Base-by-base conservation (phyloP, 1,140 invertebrate species). In the Ceratina japonica region DNA sequence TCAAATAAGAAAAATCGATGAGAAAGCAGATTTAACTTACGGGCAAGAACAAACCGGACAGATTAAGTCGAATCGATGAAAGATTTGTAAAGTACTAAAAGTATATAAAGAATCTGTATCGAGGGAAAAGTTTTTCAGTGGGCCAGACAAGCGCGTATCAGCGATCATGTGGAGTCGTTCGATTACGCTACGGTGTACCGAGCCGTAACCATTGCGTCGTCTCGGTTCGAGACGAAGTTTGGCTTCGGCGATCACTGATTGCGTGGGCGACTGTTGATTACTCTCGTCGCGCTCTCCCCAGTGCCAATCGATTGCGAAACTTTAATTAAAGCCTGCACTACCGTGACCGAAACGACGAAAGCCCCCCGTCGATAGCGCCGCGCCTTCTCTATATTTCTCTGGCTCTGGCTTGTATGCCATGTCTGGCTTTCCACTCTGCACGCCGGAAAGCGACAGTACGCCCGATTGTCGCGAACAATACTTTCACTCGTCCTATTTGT, bases 221-320 rank as follows among this genome's bases (percentile, higher is more conserved):
- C 37, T 44, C 37, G 37, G 37, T 44, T 44, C 61, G 70, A 69
- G 79, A 61, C 75, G 62, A 86, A 86, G 82, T 86, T 87, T 84
- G 84, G 85, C 79, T 86, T 84, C 85, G 83, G 66, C 80, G 83
- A 81, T 85, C 83, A 59, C 58, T 82, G 81, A 87, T 85, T 83
- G 86, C 83, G 86, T 85, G 83, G 83, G 72, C 75, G 79, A 79
- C 44, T 77, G 83, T 85, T 85, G 83, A 85, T 85, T 85, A 85
- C 84, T 81, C 74, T 59, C 82, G 79, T 85, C 74, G 74, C 75
- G 83, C 59, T 85, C 85, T 75, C 63, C 52, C 75, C 58, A 68
- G 72, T 76, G 73, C 79, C 86, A 87, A 87, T 85, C 83, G 84
- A 85, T 87, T 87, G 86, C 80, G 71, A 87, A 87, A 87, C 86